Evolutionary conservation across 2,888 invertebrate genomes (phyloP).

Genomic region (Euzetes globulus): DNA sequence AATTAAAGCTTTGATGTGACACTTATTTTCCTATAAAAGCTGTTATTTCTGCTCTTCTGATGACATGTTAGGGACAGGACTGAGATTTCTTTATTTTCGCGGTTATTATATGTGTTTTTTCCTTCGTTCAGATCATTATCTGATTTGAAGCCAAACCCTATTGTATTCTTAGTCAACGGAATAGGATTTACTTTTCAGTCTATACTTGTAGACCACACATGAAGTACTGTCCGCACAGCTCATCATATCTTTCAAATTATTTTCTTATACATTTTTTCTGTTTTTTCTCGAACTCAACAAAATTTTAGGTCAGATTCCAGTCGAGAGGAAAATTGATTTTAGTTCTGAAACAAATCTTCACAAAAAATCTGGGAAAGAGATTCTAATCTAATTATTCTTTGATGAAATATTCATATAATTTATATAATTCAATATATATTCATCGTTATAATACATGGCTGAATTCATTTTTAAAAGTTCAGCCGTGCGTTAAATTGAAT

Average conservation of each 20-base stretch:
- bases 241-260: background rate
- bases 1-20: background rate
- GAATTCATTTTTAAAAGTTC: background rate
- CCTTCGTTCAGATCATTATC: background rate
- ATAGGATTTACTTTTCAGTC: background rate
- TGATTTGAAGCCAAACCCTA: background rate
- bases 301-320: background rate
- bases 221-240: background rate
- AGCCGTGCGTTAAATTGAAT: background rate
- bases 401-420: background rate
- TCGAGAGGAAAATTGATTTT: background rate
- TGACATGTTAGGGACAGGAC: background rate
- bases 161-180: background rate
- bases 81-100: background rate
- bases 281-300: background rate
- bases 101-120: background rate
- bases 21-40: background rate
- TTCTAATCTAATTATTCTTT: background rate
- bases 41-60: background rate
- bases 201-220: background rate
- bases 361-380: background rate
- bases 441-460: background rate
- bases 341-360: background rate
- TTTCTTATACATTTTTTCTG: background rate
- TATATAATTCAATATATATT: background rate